phyloP scores from a whole-genome alignment of 37 sponge, comb jelly and placozoan species.

The Hexactinellida sp. region DNA sequence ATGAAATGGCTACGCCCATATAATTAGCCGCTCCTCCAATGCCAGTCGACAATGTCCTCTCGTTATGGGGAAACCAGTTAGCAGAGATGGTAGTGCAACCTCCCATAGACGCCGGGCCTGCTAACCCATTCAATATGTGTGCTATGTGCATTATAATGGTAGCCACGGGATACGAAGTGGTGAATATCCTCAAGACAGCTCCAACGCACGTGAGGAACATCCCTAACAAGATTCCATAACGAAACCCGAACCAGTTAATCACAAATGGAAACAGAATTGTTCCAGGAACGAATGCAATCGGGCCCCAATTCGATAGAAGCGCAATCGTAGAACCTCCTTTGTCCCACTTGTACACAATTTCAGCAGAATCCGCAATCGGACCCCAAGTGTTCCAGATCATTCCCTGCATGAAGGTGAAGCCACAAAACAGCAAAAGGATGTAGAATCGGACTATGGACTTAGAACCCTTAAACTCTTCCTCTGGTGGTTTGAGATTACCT shows the following conservation, averaged over 20 bases:
- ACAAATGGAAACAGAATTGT: neutral
- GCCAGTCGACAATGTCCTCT: neutral
- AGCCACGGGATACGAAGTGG: neutral
- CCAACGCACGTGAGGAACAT: neutral
- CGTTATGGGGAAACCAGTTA: neutral
- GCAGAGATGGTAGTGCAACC: neutral
- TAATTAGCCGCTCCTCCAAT: neutral
- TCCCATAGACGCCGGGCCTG: neutral
- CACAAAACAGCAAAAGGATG: neutral
- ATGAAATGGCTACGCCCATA: neutral
- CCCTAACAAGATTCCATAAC: neutral
- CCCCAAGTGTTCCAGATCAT: neutral
- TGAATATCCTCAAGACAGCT: conserved; percentile 1
- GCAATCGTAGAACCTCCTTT: neutral
- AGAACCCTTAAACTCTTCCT: neutral
- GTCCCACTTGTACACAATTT: neutral
- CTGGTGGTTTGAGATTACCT: neutral
- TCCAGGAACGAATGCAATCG: neutral
- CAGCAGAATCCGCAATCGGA: neutral
- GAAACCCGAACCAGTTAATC: neutral
- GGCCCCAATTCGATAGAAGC: neutral
- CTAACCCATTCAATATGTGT: neutral
- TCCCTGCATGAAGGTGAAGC: neutral
- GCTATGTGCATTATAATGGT: neutral
- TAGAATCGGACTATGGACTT: neutral